Base-by-base conservation (phyloP, 2,113 vertebrate species). In the Xenopus laevis region DNA sequence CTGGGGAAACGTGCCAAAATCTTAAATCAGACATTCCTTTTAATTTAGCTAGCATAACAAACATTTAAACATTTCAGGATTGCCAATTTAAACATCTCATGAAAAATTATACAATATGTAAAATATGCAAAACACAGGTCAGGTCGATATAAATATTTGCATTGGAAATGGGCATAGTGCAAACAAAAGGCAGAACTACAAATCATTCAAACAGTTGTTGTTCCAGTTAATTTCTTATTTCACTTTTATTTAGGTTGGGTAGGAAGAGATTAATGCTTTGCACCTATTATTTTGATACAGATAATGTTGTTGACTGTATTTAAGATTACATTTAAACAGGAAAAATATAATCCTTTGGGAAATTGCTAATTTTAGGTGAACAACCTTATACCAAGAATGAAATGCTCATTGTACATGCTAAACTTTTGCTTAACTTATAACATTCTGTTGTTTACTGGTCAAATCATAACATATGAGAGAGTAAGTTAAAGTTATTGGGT, bases 101-200 rank as follows among this genome's bases (percentile, higher is more conserved):
- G 60, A 77, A 77, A 77, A 77, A 70, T 77, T 63, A 77, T 77
- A 76, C 68, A 76, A 58, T 68, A 76, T 62, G 57, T 68, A 59
- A 76, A 77, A 77, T 77, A 77, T 77, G 74, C 67, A 57, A 70
- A 77, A 77, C 27, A 69, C 23, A 33, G 60, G 65, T 75, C 65
- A 61, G 58, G 60, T 55, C 70, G 67, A 77, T 70, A 30, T 77
- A 70, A 77, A 70, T 77, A 60, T 77, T 77, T 77, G 60, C 62
- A 69, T 70, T 77, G 67, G 74, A 77, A 70, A 77, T 64, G 58
- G 52, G 60, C 59, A 64, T 9, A 70, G 16, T 69, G 20, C 66
- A 77, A 77, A 77, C 47, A 64, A 57, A 44, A 57, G 33, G 33
- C 59, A 69, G 73, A 77, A 50, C 73, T 9, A 75, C 67, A 57